These are phyloP conservation scores for Hirundo rustica DNA, from an alignment of 2,797 vertebrate species.

Conservation along the genomic window DNA sequence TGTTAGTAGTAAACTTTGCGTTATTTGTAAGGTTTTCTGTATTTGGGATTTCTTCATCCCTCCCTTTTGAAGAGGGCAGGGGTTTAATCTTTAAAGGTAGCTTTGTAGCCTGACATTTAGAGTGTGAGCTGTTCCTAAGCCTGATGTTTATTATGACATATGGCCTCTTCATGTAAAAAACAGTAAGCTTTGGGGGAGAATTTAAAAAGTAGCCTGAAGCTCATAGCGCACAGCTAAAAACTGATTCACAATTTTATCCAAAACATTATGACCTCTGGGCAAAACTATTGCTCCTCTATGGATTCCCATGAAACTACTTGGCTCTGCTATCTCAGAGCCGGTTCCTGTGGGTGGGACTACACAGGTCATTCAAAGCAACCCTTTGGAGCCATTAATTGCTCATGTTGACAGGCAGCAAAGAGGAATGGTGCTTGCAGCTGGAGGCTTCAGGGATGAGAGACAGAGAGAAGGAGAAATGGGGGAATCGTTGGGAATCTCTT, in stretches of 20 bases:
- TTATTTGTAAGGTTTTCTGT: conserved; percentile 60
- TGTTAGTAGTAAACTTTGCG: conserved; percentile 64
- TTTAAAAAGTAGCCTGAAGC: conserved; percentile 44
- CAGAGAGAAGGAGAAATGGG: neutral
- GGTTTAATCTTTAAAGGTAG: conserved; percentile 68
- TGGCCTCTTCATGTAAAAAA: conserved; percentile 56
- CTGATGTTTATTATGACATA: conserved; percentile 64
- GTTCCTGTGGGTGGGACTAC: conserved; percentile 37
- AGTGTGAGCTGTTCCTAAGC: conserved; percentile 50
- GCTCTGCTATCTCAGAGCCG: neutral
- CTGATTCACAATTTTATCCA: conserved; percentile 54
- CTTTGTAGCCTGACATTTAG: conserved; percentile 74
- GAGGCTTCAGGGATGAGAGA: neutral
- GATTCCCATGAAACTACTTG: conserved; percentile 35
- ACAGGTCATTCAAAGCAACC: neutral
- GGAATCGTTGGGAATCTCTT: neutral
- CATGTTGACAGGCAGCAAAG: conserved; percentile 13
- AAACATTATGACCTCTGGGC: conserved; percentile 42
- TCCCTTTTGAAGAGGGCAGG: conserved; percentile 64
- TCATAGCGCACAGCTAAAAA: conserved; percentile 25
- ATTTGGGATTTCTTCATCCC: conserved; percentile 54
- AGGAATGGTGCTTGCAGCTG: conserved; percentile 11
- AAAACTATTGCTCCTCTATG: neutral
- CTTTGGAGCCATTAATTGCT: conserved; percentile 15
- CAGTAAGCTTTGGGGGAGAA: conserved; percentile 58